Conservation (phyloP, 2,888 invertebrate species). For the Disparrhopalites patrizii region DNA sequence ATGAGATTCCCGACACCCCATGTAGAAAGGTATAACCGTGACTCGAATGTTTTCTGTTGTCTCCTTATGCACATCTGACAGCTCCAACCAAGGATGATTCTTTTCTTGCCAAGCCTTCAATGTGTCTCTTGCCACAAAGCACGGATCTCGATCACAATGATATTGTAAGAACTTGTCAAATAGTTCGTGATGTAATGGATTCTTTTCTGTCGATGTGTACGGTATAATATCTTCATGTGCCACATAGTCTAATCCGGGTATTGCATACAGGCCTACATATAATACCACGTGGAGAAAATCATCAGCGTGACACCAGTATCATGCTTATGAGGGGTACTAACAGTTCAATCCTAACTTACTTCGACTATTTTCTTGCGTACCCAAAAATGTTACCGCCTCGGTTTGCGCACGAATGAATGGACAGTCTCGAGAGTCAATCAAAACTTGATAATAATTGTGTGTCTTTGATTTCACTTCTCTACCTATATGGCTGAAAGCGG, state of each 20-base stretch:
- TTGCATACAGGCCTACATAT: constrained; percentile 68
- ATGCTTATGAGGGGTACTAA: too few relatives aligned
- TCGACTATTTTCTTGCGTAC: constrained; percentile 90
- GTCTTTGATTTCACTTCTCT: constrained; percentile 86
- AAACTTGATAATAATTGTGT: constrained; percentile 94
- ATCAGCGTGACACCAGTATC: too few relatives aligned
- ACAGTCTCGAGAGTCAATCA: constrained; percentile 95
- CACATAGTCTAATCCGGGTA: constrained; percentile 96
- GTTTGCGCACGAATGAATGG: constrained; percentile 97
- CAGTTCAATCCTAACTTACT: too few relatives aligned
- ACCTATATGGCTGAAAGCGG: constrained; percentile 56
- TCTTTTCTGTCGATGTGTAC: constrained; percentile 79
- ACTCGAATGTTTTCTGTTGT: constrained; percentile 94
- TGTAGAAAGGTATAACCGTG: constrained; percentile 97
- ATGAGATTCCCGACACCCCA: constrained; percentile 90
- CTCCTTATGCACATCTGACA: constrained; percentile 95
- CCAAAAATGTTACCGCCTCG: constrained; percentile 94
- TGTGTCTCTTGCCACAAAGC: constrained; percentile 83
- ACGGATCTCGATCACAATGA: constrained; percentile 78
- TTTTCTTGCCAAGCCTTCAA: constrained; percentile 94
- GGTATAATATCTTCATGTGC: constrained; percentile 97
- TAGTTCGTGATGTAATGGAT: constrained; percentile 89
- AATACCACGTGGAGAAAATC: neutral
- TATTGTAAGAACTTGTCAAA: constrained; percentile 90
- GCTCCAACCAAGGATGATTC: constrained; percentile 93